Evolutionary conservation across 1,140 invertebrate genomes (phyloP).

Genomic region (Aethina tumida): DNA sequence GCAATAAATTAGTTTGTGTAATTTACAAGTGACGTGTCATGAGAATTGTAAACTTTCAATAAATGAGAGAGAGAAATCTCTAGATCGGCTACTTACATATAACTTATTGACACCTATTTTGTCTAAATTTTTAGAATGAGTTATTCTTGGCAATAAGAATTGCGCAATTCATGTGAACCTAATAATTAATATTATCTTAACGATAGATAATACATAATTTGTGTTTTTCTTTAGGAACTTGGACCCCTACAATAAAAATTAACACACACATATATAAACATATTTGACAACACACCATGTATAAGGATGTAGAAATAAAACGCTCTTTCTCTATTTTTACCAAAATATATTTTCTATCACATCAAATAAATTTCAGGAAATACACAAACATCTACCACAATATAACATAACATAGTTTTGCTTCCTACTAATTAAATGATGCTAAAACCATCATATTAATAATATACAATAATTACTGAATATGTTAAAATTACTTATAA

Average conservation of each 20-base stretch:
- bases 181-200: no score
- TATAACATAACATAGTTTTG: constrained; percentile 21
- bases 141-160: constrained; percentile 29
- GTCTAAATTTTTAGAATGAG: constrained; percentile 29
- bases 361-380: constrained; percentile 20
- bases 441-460: constrained; percentile 9
- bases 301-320: constrained; percentile 26
- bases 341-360: constrained; percentile 32
- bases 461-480: constrained; percentile 22
- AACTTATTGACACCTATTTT: constrained; percentile 28
- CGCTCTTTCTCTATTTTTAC: constrained; percentile 23
- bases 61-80: constrained; percentile 25
- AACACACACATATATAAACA: constrained; percentile 18
- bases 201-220: constrained; percentile 6
- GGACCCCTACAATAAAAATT: constrained; percentile 24
- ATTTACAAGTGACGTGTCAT: constrained; percentile 19
- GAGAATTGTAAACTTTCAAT: constrained; percentile 27
- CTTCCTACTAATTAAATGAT: constrained; percentile 9
- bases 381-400: constrained; percentile 26
- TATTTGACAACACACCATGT: constrained; percentile 18
- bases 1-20: constrained; percentile 17
- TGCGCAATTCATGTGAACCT: constrained; percentile 31
- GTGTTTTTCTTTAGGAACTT: constrained; percentile 22
- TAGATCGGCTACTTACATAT: constrained; percentile 28
- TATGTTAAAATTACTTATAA: constrained; percentile 27